phyloP scores from a whole-genome alignment of 2,797 vertebrate genomes.

The Periophthalmus magnuspinnatus region DNA sequence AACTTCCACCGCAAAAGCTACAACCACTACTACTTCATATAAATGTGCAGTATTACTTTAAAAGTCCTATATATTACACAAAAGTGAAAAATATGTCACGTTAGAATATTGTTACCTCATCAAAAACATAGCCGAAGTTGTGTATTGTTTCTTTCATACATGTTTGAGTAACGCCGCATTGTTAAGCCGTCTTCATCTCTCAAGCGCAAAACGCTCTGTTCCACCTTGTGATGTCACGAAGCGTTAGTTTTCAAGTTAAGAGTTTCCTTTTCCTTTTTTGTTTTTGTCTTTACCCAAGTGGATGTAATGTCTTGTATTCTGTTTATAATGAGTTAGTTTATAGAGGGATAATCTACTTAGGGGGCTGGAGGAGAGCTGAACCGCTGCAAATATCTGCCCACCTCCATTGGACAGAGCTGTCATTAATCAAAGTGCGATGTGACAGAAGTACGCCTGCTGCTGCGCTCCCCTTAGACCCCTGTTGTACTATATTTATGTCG shows the following conservation, averaged over 20 bases:
- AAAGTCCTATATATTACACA: too few species aligned
- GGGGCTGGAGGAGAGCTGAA: slow-evolving; percentile 46
- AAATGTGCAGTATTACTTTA: not conserved
- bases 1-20: not conserved
- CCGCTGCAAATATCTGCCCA: slow-evolving; percentile 58
- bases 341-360: slow-evolving; percentile 63
- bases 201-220: too few species aligned
- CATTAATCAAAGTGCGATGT: slow-evolving; percentile 70
- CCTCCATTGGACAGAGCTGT: slow-evolving; percentile 61
- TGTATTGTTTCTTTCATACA: too few species aligned
- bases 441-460: slow-evolving; percentile 54
- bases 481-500: slow-evolving; percentile 66
- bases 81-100: too few species aligned
- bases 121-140: too few species aligned
- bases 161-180: too few species aligned
- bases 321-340: slow-evolving; percentile 67
- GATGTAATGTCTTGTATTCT: slow-evolving; percentile 51
- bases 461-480: slow-evolving; percentile 48
- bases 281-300: not conserved
- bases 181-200: too few species aligned
- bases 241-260: too few species aligned
- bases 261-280: not conserved
- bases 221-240: too few species aligned
- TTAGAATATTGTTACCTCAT: too few species aligned
- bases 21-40: not conserved